Conservation (phyloP, 2,113 vertebrate genomes). For the Syrmaticus mikado region DNA sequence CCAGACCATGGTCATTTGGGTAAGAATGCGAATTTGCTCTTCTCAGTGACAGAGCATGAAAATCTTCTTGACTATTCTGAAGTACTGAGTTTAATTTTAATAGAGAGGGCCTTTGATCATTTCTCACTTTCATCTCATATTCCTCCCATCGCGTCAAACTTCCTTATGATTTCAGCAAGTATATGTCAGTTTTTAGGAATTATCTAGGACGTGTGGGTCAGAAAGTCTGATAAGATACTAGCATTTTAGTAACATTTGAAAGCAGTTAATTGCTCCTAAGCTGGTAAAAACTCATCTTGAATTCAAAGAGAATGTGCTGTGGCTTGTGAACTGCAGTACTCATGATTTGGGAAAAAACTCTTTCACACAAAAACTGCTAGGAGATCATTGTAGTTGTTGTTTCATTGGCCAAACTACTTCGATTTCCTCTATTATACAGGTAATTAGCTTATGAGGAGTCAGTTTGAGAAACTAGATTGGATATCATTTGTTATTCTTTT, state of each 20-base stretch:
- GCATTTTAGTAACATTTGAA: not conserved
- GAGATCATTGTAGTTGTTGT: not conserved
- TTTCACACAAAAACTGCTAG: not conserved
- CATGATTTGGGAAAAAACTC: not conserved
- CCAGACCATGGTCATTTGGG: not conserved
- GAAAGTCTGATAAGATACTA: not conserved
- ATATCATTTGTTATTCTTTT: not conserved
- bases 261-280: not conserved
- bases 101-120: not conserved
- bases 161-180: not conserved
- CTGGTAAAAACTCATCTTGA: not conserved
- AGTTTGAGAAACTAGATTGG: not conserved
- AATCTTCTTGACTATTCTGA: not conserved
- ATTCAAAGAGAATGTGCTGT: not conserved
- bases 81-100: not conserved
- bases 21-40: not conserved
- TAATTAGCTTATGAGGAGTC: not conserved
- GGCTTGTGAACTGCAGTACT: not conserved
- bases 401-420: not conserved
- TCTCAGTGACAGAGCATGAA: not conserved
- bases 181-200: not conserved
- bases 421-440: not conserved
- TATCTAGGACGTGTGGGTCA: not conserved
- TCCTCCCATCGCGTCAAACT: not conserved
- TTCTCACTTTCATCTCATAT: not conserved